Evolutionary conservation across 2,113 vertebrate species (phyloP).

Genomic region (Pluvialis apricaria): DNA sequence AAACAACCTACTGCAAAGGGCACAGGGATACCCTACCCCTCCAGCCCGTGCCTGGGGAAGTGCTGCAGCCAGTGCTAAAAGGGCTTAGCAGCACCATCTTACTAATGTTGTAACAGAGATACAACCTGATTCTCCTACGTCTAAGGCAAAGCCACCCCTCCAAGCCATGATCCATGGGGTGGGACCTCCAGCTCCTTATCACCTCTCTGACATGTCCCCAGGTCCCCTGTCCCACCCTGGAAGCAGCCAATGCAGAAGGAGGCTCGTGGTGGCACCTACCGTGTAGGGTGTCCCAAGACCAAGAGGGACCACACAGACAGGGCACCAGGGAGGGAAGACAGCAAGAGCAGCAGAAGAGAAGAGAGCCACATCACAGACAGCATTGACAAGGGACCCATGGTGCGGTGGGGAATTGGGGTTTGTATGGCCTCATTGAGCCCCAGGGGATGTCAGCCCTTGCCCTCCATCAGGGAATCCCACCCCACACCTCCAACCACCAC

Average conservation of each 20-base stretch:
- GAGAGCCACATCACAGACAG: background rate
- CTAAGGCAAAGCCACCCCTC: background rate
- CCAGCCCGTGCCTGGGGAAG: rapidly evolving
- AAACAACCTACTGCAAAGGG: background rate
- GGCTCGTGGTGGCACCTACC: constrained; percentile 43
- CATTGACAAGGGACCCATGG: rapidly evolving
- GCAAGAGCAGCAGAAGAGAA: background rate
- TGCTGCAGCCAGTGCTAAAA: background rate
- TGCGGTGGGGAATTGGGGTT: background rate
- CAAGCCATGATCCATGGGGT: background rate
- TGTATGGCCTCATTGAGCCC: rapidly evolving
- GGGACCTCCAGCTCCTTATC: background rate
- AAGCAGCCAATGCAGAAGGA: background rate
- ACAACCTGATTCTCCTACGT: background rate
- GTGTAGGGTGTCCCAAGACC: background rate
- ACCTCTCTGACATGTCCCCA: background rate
- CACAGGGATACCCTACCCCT: background rate
- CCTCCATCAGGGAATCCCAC: background rate
- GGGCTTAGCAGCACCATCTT: background rate
- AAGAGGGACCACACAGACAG: background rate
- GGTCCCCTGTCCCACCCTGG: background rate
- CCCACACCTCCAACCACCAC: background rate
- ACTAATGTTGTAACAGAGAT: background rate
- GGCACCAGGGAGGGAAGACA: background rate
- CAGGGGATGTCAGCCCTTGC: rapidly evolving